These are phyloP conservation scores for Drosophila asahinai DNA, from an alignment of 1,140 invertebrate genomes.

Conservation along the genomic window DNA sequence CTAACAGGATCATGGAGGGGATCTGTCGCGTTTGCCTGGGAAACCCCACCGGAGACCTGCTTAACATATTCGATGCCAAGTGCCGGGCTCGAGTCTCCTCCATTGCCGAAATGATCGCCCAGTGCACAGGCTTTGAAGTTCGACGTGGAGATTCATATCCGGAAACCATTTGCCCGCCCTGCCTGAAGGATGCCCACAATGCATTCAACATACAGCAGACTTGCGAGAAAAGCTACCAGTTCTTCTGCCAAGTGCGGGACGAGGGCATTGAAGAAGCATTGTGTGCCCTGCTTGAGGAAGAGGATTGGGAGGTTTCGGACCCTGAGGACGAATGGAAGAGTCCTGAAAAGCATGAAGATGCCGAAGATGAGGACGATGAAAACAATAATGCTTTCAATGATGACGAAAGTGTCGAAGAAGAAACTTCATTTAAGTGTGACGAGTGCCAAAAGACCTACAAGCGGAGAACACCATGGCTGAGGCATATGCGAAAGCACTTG, in stretches of 20 bases:
- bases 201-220: constrained; percentile 3
- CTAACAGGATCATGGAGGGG: constrained; percentile 3
- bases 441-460: constrained; percentile 4
- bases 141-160: constrained; percentile 8
- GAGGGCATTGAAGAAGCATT: constrained; percentile 22
- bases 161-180: constrained; percentile 21
- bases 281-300: constrained; percentile 13
- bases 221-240: constrained; percentile 7
- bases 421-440: constrained; percentile 1
- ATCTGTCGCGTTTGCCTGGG: constrained; percentile 27
- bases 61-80: constrained; percentile 23
- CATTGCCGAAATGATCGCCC: constrained; percentile 2
- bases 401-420: not conserved
- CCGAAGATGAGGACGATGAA: not conserved
- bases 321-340: not conserved
- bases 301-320: constrained; percentile 14
- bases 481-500: constrained; percentile 9
- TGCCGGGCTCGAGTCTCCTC: not conserved
- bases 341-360: not conserved
- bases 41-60: not conserved
- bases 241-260: constrained; percentile 23
- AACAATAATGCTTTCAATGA: not conserved
- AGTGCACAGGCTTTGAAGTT: constrained; percentile 13
- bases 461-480: not conserved
- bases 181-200: constrained; percentile 5